Evolutionary conservation across 1,140 invertebrate genomes (phyloP).

Genomic region (Myzus persicae): DNA sequence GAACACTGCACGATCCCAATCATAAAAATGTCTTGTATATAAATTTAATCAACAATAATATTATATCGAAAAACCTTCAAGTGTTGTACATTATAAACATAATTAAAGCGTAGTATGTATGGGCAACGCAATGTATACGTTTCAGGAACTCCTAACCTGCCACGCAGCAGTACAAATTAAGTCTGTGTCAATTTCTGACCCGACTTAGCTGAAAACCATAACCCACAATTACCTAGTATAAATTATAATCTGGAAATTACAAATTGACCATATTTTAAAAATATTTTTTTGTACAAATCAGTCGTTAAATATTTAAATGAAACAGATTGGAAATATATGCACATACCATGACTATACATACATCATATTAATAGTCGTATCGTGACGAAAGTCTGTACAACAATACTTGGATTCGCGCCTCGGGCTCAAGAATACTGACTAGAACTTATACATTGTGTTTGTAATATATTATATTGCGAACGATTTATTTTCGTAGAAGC

Average conservation of each 20-base stretch:
- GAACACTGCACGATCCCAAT: not conserved
- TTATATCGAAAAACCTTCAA: not conserved
- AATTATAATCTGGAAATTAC: not conserved
- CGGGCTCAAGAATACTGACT: not conserved
- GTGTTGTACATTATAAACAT: conserved; percentile 1
- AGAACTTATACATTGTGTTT: not conserved
- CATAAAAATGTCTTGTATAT: conserved; percentile 1
- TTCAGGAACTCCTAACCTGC: not conserved
- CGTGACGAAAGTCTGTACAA: not conserved
- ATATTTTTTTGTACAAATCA: not conserved
- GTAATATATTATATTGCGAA: not conserved
- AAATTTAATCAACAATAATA: conserved; percentile 15
- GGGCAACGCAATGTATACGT: not conserved
- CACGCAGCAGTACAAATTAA: not conserved
- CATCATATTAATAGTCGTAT: not conserved
- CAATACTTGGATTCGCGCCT: not conserved
- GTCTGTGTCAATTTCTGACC: not conserved
- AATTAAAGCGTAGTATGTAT: not conserved
- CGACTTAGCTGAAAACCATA: not conserved
- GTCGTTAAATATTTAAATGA: not conserved
- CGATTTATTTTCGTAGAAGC: not conserved
- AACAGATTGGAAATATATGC: not conserved
- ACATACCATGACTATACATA: not conserved
- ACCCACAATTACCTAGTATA: not conserved
- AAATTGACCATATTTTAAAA: not conserved